Evolutionary conservation across 2,888 invertebrate genomes (phyloP), one percentile per base, ranked within the genome.

Genomic region (Tenthredo notha): DNA sequence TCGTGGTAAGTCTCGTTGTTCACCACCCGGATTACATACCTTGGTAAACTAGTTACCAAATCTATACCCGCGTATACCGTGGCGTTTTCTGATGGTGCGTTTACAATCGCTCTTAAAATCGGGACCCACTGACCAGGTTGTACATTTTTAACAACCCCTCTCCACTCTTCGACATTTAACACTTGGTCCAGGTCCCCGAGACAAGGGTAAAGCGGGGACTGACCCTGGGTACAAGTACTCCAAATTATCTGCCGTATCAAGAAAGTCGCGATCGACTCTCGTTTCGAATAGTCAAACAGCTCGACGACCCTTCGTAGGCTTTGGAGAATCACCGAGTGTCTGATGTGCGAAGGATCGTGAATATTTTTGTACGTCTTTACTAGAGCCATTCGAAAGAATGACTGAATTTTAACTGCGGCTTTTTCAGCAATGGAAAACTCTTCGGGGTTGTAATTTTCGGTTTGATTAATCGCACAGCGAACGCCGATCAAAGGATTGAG

Each of bases 1-100:
- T 91, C 91, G 4, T 25, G 77, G 0, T 84, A 85, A 2, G 87
- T 88, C n/a, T 89, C 88, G 21, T 92, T 92, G 61, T 89, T 87
- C 54, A 91, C 89, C 1, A 90, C 87, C 5, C 90, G 86, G 2
- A 91, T 43, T 3, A 85, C 84, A 72, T 88, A 88, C 58, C 84
- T 87, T 3, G 88, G 85, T 5, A 91, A 37, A 67, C 87, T 80
- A 0, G 87, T 74, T 33, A 89, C 87, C 7, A 92, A 80, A 85
- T 89, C 86, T 0, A 91, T 37, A 4, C 58, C 84, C 0, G 89
- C 88, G 18, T 85, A 70, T 3, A 87, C 87, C 2, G 78, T 84
- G 72, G 84, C 33, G 72, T 85, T 37, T 1, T 40, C 21, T 0
- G 21, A 50, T 1, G 61, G 84, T 0, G 87, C 50, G 74, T 90